phyloP scores from a whole-genome alignment of 2,888 invertebrate species.

The Periphyllus acericola region DNA sequence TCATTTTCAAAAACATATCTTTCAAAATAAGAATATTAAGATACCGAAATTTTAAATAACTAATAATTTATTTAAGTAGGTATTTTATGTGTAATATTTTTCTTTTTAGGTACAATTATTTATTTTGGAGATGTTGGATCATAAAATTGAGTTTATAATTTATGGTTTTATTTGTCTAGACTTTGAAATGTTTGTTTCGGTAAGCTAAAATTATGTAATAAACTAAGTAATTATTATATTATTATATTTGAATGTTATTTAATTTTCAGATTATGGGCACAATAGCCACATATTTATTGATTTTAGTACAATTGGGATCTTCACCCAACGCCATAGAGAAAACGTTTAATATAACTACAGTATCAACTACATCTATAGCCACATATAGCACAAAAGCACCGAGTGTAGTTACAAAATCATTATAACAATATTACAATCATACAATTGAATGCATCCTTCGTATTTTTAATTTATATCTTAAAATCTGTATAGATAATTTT shows the following conservation, averaged over 20 bases:
- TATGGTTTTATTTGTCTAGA: constrained; percentile 49
- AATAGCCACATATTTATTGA: constrained; percentile 49
- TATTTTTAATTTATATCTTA: neutral
- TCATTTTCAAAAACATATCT: neutral
- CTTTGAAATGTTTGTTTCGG: constrained; percentile 51
- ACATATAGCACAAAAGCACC: neutral
- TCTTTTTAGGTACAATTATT: constrained; percentile 44
- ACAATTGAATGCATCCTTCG: neutral
- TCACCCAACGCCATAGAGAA: neutral
- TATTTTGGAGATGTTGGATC: constrained; percentile 51
- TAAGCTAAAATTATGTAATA: neutral
- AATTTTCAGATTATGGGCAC: constrained; percentile 51
- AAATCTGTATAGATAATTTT: neutral
- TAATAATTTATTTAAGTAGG: neutral
- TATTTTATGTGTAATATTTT: neutral
- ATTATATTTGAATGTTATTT: neutral
- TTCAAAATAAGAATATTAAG: neutral
- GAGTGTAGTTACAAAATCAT: neutral
- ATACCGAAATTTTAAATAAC: neutral
- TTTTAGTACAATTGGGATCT: constrained; percentile 52
- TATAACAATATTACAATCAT: neutral
- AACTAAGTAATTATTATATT: neutral
- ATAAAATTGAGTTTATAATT: constrained; percentile 45
- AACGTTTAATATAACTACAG: neutral
- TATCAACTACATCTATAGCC: neutral